Evolutionary conservation across 2,888 invertebrate genomes (phyloP), one percentile per base, ranked within the genome.

Genomic region (Cryptus viduatorius): DNA sequence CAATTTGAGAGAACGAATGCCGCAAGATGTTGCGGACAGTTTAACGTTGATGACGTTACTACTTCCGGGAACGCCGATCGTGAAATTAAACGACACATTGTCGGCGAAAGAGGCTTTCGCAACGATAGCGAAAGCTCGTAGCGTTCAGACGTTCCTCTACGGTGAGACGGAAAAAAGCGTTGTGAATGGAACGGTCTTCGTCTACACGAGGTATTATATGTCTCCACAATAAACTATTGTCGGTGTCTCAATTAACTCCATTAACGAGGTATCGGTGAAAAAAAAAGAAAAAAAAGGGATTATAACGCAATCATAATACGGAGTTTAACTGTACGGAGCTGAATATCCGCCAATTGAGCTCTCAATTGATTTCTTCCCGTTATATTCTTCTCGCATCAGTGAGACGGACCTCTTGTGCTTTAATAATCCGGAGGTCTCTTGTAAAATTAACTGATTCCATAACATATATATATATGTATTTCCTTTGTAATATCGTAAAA

Each of bases 51-150:
- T 98, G 90, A 95, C 96, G 67, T 94, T 98, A 91, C 94, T 98
- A 79, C 94, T 99, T 86, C 97, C 97, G 0, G 98, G 98, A 64
- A 96, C 97, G 4, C 96, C 98, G 0, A 94, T 97, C 76, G 86
- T 95, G 1, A 87, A 84, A 24, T 44, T 93, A 10, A 90, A 93
- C 0, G 94, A 95, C 79, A 90, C 95, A 0, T 86, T 90, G 46
- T 89, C 90, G 46, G 88, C 89, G 3, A 87, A 87, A n/a, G 77
- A 86, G 0, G 89, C 91, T 46, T 94, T 95, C 88, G 89, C 92
- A 56, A 92, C 92, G 14, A 90, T 95, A 29, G 88, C 94, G 3
- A 93, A 94, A 83, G 92, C 94, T 7, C 92, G 95, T 44, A 89
- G 91, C 0, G 95, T 96, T 82, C 95, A 95, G 10, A 96, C 96